phyloP scores from a whole-genome alignment of 2,113 vertebrate species.

The Ceyx cyanopectus region DNA sequence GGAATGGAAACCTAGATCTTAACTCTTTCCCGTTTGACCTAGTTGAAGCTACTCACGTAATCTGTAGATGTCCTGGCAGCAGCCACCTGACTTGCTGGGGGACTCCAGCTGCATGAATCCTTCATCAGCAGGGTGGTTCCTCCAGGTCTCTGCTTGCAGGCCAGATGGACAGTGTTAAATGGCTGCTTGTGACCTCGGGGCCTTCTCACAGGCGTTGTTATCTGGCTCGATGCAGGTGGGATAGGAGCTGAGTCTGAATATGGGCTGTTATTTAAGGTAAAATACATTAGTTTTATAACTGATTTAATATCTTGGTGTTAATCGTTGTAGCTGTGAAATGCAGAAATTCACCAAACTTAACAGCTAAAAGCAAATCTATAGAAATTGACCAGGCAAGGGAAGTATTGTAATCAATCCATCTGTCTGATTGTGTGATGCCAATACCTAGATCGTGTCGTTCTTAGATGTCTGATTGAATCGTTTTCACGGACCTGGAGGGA shows the following conservation, averaged over 20 bases:
- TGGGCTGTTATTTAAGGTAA: not conserved
- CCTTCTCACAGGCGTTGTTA: not conserved
- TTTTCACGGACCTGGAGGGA: not conserved
- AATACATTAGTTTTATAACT: not conserved
- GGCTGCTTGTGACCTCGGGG: not conserved
- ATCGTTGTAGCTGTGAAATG: not conserved
- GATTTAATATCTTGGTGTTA: not conserved
- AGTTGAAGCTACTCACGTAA: not conserved
- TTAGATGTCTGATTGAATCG: not conserved
- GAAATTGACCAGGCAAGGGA: not conserved
- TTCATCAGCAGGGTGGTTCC: not conserved
- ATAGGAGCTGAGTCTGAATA: not conserved
- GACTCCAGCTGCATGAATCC: not conserved
- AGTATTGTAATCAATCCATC: not conserved
- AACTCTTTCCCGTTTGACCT: not conserved
- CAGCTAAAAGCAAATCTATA: not conserved
- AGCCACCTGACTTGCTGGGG: not conserved
- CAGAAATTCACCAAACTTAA: not conserved
- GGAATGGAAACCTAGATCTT: conserved; percentile 20
- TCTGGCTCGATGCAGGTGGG: not conserved
- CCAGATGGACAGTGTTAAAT: not conserved
- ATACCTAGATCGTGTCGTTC: not conserved
- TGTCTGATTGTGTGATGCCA: not conserved
- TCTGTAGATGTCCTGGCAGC: not conserved
- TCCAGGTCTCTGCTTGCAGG: not conserved